A percentile compares a stretch with the other conserved stretches of the same genome.
These are phyloP conservation scores for Dicyrtomina minuta DNA, from an alignment of 2,888 invertebrate genomes.

Conservation along the genomic window DNA sequence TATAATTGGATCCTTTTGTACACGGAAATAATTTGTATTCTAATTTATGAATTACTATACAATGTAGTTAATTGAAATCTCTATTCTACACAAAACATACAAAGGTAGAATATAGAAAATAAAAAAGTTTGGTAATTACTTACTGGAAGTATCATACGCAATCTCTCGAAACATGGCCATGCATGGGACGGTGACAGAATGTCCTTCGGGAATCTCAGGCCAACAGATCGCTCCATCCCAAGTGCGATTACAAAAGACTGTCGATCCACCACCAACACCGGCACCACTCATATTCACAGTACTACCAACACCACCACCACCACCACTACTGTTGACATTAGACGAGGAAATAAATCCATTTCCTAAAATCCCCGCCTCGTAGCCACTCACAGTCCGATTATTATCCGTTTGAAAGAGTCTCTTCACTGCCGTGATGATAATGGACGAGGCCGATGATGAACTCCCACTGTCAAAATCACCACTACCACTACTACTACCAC, in stretches of 20 bases:
- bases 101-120: too few species aligned
- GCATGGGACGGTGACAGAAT: slow-evolving; percentile 71
- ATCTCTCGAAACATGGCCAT: slow-evolving; percentile 76
- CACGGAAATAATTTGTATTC: too few species aligned
- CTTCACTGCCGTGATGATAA: background rate
- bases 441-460: too few species aligned
- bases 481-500: too few species aligned
- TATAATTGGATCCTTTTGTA: too few species aligned
- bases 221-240: slow-evolving; percentile 80
- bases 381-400: background rate
- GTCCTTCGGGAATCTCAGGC: slow-evolving; percentile 73
- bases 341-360: too few species aligned
- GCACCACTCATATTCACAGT: background rate
- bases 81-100: too few species aligned
- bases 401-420: background rate
- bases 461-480: too few species aligned
- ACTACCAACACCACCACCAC: background rate
- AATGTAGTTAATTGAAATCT: too few species aligned
- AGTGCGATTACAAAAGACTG: slow-evolving; percentile 65
- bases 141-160: slow-evolving; percentile 77
- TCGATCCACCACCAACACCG: background rate
- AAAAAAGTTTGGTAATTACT: too few species aligned
- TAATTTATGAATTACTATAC: too few species aligned
- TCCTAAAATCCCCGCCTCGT: too few species aligned
- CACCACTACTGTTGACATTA: background rate